Base-by-base conservation (phyloP, 2,113 vertebrate species). In the Pyrgilauda ruficollis region DNA sequence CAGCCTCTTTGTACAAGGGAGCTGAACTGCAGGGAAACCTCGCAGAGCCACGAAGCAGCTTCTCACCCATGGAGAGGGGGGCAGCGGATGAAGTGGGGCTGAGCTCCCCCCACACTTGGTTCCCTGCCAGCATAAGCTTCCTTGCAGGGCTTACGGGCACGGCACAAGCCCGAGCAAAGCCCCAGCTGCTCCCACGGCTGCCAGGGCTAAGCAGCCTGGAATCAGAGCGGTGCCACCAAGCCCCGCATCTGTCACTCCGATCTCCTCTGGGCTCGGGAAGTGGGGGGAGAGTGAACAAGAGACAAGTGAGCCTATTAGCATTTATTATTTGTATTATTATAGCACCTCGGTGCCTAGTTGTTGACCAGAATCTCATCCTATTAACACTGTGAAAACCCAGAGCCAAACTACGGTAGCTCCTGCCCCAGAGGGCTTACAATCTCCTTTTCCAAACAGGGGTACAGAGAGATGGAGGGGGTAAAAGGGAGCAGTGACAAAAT, bases 311-410 rank as follows among this genome's bases (percentile, higher is more conserved):
- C 53, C 84, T 66, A 76, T 62, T 89, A 96, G 93, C 80, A 91
- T 96, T 97, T 95, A 97, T 96, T 97, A 89, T 79, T 89, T 79
- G 58, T 87, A 69, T 82, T 93, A 61, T 91, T 78, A 68, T 53
- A 97, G 96, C 93, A 96, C 93, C 91, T 91, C 70, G 27, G 91
- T 91, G 94, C 96, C 81, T 91, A 91, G 37, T 10, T 4, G 27
- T 78, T 78, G 81, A 94, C 85, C 74, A 92, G 89, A 94, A 89
- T 64, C 10, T 11, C 73, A 95, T 89, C 72, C 35, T 81, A 7
- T 90, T 67, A 82, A 93, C 94, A 85, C 77, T 95, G 84, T 73
- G 87, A 89, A 89, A 96, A 93, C 37, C 61, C 91, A 78, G 77
- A 93, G 70, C 64, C 41, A 58, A 89, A 75, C 44, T 27, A 44